A percentile compares a stretch with the other conserved stretches of the same genome.
Conservation (phyloP, 2,888 invertebrate species). For the Drepanosiphum platanoidis region DNA sequence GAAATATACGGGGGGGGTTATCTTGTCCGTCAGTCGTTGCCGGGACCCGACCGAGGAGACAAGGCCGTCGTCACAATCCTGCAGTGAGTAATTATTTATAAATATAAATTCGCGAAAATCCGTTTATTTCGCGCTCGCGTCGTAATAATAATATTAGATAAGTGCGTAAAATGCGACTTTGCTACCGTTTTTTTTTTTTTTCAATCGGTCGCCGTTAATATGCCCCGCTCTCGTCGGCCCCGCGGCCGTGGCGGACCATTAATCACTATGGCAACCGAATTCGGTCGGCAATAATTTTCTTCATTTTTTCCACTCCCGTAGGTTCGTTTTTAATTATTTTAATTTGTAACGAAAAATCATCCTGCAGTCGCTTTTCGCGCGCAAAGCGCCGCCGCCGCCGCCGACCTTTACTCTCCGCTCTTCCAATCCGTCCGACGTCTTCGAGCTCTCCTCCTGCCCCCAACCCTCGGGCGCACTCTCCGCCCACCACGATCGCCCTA, state of each 20-base stretch:
- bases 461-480: background rate
- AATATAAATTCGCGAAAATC: background rate
- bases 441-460: background rate
- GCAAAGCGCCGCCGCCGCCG: background rate
- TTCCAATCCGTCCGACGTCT: too few species aligned
- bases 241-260: slow-evolving; percentile 31
- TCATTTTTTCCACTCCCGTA: slow-evolving; percentile 59
- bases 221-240: background rate
- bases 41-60: background rate
- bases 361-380: slow-evolving; percentile 7
- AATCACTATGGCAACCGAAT: slow-evolving; percentile 57
- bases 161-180: background rate
- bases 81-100: background rate
- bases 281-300: slow-evolving; percentile 55
- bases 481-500: background rate
- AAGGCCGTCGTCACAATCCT: background rate
- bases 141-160: too few species aligned
- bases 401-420: background rate
- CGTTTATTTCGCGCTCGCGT: too few species aligned
- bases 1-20: background rate
- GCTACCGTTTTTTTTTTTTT: background rate
- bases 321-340: slow-evolving; percentile 55
- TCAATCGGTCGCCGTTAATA: slow-evolving; percentile 14
- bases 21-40: slow-evolving; percentile 56
- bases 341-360: slow-evolving; percentile 59